phyloP scores from a whole-genome alignment of 2,888 invertebrate species.

The Microdon myrmicae region DNA sequence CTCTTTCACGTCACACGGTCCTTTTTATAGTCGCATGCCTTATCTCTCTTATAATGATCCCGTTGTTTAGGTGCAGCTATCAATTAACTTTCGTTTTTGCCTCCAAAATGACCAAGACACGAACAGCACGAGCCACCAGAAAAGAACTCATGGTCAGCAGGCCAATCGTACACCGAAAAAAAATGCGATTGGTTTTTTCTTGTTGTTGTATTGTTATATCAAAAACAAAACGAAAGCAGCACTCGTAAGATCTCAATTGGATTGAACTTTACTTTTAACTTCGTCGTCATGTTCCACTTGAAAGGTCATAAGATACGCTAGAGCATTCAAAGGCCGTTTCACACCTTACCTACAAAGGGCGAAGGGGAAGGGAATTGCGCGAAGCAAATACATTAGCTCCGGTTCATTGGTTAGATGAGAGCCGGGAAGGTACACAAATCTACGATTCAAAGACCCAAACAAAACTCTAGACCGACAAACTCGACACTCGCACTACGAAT shows the following conservation, averaged over 20 bases:
- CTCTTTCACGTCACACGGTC: constrained; percentile 17
- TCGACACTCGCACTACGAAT: constrained; percentile 43
- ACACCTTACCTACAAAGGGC: constrained; percentile 15
- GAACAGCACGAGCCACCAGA: constrained; percentile 21
- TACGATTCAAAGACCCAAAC: no score
- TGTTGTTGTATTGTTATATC: constrained; percentile 8
- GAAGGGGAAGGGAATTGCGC: constrained; percentile 1
- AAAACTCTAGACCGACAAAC: no score
- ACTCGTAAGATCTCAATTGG: constrained; percentile 9
- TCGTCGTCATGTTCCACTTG: constrained; percentile 24
- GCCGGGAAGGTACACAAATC: no score
- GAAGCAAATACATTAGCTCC: constrained; percentile 28
- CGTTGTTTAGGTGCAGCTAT: constrained; percentile 20
- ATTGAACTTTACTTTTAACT: constrained; percentile 30
- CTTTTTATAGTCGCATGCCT: constrained; percentile 6
- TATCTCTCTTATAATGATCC: neutral
- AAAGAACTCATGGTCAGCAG: constrained; percentile 33
- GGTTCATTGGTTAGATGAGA: constrained; percentile 32
- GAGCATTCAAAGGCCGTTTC: constrained; percentile 16
- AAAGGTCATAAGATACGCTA: constrained; percentile 32
- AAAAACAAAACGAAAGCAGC: neutral
- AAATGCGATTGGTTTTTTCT: constrained; percentile 11
- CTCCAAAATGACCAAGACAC: constrained; percentile 28
- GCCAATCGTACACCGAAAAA: constrained; percentile 28
- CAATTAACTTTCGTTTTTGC: constrained; percentile 39